Conservation (phyloP, 1,140 invertebrate genomes). For the Mizuhopecten yessoensis region DNA sequence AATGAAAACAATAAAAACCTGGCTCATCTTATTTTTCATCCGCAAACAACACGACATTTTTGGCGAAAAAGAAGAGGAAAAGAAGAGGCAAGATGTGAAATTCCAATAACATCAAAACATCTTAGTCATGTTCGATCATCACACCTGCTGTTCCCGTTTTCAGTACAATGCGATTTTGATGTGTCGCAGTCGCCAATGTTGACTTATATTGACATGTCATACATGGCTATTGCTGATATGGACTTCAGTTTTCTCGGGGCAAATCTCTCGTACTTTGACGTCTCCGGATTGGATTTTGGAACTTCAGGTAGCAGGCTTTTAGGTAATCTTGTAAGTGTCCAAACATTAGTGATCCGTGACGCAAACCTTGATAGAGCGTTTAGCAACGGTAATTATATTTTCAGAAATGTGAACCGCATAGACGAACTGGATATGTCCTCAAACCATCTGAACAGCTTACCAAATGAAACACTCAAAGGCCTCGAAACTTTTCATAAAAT, state of each 20-base stretch:
- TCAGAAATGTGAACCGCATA: not conserved
- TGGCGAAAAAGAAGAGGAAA: too few species aligned
- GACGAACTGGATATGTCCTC: not conserved
- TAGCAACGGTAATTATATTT: not conserved
- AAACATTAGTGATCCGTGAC: not conserved
- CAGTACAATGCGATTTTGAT: too few species aligned
- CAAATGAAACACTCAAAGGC: not conserved
- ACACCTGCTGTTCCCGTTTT: too few species aligned
- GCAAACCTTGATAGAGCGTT: not conserved
- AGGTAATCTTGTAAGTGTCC: not conserved
- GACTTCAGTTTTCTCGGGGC: not conserved
- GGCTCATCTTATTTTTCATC: too few species aligned
- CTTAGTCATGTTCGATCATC: too few species aligned
- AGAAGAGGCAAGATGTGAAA: too few species aligned
- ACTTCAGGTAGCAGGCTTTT: not conserved
- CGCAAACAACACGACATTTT: too few species aligned
- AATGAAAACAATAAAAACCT: too few species aligned
- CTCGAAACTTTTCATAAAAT: too few species aligned
- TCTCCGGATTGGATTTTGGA: not conserved
- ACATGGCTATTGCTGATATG: not conserved
- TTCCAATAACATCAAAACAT: too few species aligned
- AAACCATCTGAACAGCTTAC: not conserved
- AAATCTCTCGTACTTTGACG: not conserved
- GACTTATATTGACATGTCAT: not conserved
- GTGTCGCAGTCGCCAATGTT: too few species aligned